Evolutionary conservation across 2,888 invertebrate genomes (phyloP), one percentile per base, ranked within the genome.

Genomic region (Caenorhabditis japonica): DNA sequence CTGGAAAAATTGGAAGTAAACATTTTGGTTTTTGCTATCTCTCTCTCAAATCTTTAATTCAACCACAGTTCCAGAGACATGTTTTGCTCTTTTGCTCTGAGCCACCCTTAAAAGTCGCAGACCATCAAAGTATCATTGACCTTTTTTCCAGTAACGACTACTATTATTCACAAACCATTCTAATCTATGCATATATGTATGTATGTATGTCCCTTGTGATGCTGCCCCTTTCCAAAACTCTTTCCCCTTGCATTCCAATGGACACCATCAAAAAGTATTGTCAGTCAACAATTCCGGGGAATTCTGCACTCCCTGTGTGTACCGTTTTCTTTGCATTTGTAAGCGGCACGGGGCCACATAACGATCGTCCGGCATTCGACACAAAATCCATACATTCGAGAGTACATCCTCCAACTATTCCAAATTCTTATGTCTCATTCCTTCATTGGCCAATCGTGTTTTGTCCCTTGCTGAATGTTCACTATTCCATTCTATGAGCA

Each of bases 321-420:
- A 59, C 58, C 52, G 44, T 68, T 68, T 68, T 68, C 68, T 12
- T 59, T 68, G 68, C 68, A 68, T 68, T 68, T 59, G 19, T 68
- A 17, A 68, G 27, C 47, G 59, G 38, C 21, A n/a, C n/a, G 52
- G 53, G 52, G 52, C 53, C 68, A 58, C 44, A 39, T 53, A 68
- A 52, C 52, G 52, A 47, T 38, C 33, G 17, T 52, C 44, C 52
- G 38, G n/a, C n/a, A n/a, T n/a, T n/a, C n/a, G n/a, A n/a, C n/a
- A n/a, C n/a, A n/a, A 68, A 53, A 52, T 59, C 59, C 52, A 59
- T 68, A 59, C 68, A 68, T 68, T 58, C 68, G 58, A 58, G 58
- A 59, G 59, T 68, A 53, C 68, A 59, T 52, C 58, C 59, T 52
- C 58, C 59, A 44, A 68, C 68, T 68, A 68, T 56, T 53, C 61